Evolutionary conservation across 2,797 vertebrate species (phyloP).

Genomic region (Cryptoprocta ferox): DNA sequence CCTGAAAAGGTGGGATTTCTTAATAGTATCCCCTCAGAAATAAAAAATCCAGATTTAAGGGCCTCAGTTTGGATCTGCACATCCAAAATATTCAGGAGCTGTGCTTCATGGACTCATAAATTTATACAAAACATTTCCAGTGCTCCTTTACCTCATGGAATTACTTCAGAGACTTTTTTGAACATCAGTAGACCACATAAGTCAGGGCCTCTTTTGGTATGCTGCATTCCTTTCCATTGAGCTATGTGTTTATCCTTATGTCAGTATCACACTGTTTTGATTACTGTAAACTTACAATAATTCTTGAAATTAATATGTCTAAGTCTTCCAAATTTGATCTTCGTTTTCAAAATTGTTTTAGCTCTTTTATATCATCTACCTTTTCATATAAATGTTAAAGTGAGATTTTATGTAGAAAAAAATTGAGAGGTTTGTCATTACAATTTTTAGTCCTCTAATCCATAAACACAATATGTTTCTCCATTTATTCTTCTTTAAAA

Average conservation of each 20-base stretch:
- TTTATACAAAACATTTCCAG: neutral
- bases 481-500: neutral
- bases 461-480: neutral
- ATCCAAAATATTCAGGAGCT: neutral
- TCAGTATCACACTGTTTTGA: neutral
- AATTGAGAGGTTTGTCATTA: neutral
- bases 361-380: neutral
- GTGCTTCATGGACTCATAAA: neutral
- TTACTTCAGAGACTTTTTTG: neutral
- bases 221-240: neutral
- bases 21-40: neutral
- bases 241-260: neutral
- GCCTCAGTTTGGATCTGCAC: neutral
- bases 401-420: neutral
- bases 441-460: neutral
- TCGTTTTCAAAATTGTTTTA: neutral
- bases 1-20: neutral
- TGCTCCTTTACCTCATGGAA: neutral
- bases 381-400: neutral
- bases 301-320: neutral
- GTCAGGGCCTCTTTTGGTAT: neutral
- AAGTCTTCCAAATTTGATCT: neutral
- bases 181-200: neutral
- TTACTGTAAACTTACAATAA: neutral
- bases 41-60: neutral